A percentile compares a stretch with the other conserved stretches of the same genome.
These are phyloP conservation scores for Dicaeum eximium DNA, from an alignment of 2,113 vertebrate genomes.

Conservation along the genomic window DNA sequence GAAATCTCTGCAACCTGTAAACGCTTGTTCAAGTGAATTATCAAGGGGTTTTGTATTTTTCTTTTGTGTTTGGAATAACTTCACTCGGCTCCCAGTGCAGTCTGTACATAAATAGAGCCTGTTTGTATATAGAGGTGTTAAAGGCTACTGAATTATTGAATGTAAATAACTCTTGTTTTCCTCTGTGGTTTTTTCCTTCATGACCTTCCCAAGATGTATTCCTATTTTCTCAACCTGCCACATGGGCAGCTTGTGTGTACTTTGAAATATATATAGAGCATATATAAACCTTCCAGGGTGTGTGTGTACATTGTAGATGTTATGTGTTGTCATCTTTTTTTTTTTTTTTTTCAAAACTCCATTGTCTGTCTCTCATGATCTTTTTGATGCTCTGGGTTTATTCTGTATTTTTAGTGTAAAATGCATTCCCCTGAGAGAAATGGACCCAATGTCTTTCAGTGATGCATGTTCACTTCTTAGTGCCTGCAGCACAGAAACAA, in stretches of 20 bases:
- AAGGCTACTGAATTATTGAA: slow-evolving; percentile 60
- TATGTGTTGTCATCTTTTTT: background rate
- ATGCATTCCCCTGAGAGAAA: background rate
- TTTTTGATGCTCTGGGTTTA: background rate
- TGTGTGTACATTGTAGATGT: slow-evolving; percentile 4
- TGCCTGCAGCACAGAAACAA: background rate
- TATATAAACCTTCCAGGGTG: slow-evolving; percentile 26
- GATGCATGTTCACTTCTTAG: background rate
- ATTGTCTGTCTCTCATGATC: background rate
- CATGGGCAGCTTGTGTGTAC: slow-evolving; percentile 27
- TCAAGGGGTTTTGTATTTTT: background rate
- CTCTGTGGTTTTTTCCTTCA: background rate
- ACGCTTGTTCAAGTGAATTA: background rate
- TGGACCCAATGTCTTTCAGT: background rate
- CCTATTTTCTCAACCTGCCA: slow-evolving; percentile 54
- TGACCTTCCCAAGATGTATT: slow-evolving; percentile 57
- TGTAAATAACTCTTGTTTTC: slow-evolving; percentile 73
- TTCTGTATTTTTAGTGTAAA: background rate
- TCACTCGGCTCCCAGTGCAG: background rate
- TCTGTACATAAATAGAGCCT: slow-evolving; percentile 52
- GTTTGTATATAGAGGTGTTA: slow-evolving; percentile 63
- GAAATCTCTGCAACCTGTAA: slow-evolving; percentile 11
- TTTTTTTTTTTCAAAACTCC: background rate
- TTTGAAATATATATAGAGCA: slow-evolving; percentile 32
- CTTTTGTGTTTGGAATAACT: slow-evolving; percentile 22